phyloP scores from a whole-genome alignment of 2,888 invertebrate species.

The Neuroscelio doddi region DNA sequence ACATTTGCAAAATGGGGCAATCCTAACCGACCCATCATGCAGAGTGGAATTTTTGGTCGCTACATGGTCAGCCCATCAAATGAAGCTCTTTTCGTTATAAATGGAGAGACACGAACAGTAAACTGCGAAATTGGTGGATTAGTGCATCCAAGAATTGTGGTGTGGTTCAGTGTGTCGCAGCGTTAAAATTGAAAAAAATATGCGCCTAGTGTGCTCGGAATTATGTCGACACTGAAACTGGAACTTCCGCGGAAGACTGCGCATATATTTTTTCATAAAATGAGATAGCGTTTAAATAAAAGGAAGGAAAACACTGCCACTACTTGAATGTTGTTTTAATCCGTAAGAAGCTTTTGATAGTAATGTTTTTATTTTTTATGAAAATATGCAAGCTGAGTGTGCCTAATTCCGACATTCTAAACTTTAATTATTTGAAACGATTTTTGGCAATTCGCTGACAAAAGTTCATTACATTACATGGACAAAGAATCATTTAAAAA shows the following conservation, averaged over 20 bases:
- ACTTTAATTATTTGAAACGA: no score
- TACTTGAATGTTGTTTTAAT: neutral
- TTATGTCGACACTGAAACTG: neutral
- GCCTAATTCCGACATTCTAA: no score
- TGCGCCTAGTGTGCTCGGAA: slow-evolving; percentile 1
- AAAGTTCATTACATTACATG: no score
- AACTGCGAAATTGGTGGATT: slow-evolving; percentile 84
- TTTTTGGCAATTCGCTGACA: no score
- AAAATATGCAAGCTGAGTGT: no score
- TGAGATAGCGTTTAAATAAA: neutral
- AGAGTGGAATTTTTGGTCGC: slow-evolving; percentile 81
- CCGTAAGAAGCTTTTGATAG: no score
- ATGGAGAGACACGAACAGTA: slow-evolving; percentile 80
- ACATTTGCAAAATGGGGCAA: slow-evolving; percentile 77
- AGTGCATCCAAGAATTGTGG: slow-evolving; percentile 77
- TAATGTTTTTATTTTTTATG: no score
- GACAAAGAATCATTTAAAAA: no score
- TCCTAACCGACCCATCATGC: slow-evolving; percentile 79
- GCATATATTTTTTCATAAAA: neutral
- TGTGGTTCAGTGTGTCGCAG: slow-evolving; percentile 78
- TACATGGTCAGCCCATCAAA: slow-evolving; percentile 82
- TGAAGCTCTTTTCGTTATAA: slow-evolving; percentile 81
- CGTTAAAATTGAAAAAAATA: slow-evolving; percentile 68
- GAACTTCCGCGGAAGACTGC: neutral
- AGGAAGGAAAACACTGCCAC: neutral